Percentiles rank a stretch among this genome's conserved stretches.
Conservation (phyloP, 2,113 vertebrate species). For the Mirounga angustirostris region DNA sequence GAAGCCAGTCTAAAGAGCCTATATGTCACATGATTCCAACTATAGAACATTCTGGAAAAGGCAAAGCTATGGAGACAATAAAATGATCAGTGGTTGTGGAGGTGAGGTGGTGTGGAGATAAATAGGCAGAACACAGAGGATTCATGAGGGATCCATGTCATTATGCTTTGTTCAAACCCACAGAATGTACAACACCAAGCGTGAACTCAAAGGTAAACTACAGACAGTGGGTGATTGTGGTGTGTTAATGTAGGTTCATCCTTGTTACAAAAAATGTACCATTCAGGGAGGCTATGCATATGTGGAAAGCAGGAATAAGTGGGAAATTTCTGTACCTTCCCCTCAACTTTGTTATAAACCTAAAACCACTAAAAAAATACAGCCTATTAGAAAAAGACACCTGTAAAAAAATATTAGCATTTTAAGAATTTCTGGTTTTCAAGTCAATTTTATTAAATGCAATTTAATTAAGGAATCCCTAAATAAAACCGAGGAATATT, state of each 20-base stretch:
- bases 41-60: neutral
- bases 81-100: neutral
- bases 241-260: neutral
- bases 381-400: neutral
- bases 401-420: neutral
- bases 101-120: neutral
- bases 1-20: neutral
- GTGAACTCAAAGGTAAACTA: neutral
- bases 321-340: neutral
- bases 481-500: neutral
- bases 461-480: neutral
- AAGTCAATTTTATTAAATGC: neutral
- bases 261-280: neutral
- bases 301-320: neutral
- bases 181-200: neutral
- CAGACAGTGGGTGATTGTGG: neutral
- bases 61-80: neutral
- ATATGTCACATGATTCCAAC: neutral
- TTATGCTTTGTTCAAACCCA: neutral
- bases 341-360: neutral
- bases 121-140: neutral
- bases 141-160: neutral
- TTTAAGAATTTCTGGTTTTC: constrained; percentile 6
- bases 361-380: neutral
- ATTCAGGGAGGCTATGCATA: neutral